phyloP scores from a whole-genome alignment of 2,888 invertebrate species.

The Drosophila austrosaltans region DNA sequence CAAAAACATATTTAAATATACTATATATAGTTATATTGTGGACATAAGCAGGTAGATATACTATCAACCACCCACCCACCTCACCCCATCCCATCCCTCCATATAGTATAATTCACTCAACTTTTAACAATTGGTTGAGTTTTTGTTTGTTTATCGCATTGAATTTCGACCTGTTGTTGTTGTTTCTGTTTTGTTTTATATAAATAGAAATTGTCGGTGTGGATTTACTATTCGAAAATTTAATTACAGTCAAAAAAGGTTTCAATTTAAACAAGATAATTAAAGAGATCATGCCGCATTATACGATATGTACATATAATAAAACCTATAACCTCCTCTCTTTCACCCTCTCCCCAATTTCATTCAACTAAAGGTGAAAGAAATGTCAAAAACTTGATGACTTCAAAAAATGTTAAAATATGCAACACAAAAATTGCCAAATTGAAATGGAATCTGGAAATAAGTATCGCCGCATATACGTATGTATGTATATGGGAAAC shows the following conservation, averaged over 20 bases:
- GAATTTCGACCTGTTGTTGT: slow-evolving; percentile 40
- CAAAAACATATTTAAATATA: slow-evolving; percentile 22
- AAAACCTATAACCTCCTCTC: neutral
- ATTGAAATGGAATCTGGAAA: slow-evolving; percentile 28
- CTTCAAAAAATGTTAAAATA: neutral
- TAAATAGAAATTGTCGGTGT: slow-evolving; percentile 7
- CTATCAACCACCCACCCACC: neutral
- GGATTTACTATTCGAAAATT: slow-evolving; percentile 14
- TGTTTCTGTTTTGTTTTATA: neutral
- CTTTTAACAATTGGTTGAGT: slow-evolving; percentile 63
- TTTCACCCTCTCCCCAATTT: neutral
- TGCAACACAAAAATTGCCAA: slow-evolving; percentile 24
- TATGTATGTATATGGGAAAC: neutral
- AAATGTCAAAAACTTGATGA: slow-evolving; percentile 57
- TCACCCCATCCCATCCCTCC: neutral
- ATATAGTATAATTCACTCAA: slow-evolving; percentile 18
- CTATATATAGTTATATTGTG: slow-evolving; percentile 20
- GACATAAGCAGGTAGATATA: neutral
- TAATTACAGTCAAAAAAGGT: slow-evolving; percentile 41
- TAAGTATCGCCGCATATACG: neutral
- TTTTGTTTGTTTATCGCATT: slow-evolving; percentile 43
- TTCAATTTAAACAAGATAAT: slow-evolving; percentile 44
- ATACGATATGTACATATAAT: too few relatives aligned
- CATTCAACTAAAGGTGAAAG: slow-evolving; percentile 62
- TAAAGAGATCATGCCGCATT: slow-evolving; percentile 36